Conservation (phyloP, 2,797 vertebrate species). For the Lutjanus campechanus region DNA sequence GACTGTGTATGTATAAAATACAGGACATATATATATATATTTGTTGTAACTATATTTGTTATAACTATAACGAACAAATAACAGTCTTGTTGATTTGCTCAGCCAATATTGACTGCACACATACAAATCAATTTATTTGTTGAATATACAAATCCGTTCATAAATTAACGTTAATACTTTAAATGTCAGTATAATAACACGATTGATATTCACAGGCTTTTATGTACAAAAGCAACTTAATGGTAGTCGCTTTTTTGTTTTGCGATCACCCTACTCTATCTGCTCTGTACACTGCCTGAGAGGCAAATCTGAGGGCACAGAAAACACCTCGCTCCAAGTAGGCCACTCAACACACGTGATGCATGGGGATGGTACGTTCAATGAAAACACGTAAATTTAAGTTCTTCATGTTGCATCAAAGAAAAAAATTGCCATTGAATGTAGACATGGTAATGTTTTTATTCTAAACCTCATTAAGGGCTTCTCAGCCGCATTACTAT, state of each 20-base stretch:
- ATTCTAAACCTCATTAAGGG: background rate
- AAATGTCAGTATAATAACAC: background rate
- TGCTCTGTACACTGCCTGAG: background rate
- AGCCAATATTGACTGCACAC: background rate
- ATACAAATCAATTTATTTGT: too few relatives aligned
- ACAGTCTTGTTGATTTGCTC: background rate
- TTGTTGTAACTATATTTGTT: too few relatives aligned
- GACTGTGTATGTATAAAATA: background rate
- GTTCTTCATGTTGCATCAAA: background rate
- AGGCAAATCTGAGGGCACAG: slow-evolving; percentile 19
- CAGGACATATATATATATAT: too few relatives aligned
- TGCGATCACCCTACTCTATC: fast-evolving
- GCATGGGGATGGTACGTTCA: slow-evolving; percentile 45
- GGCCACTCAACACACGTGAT: slow-evolving; percentile 22
- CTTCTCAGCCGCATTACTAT: background rate
- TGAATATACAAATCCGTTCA: background rate
- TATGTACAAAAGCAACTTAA: background rate
- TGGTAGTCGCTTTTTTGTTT: background rate
- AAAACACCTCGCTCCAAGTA: fast-evolving
- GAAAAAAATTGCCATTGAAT: background rate
- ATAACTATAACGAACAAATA: too few relatives aligned
- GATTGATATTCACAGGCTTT: background rate
- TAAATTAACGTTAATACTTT: background rate
- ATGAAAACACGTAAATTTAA: fast-evolving
- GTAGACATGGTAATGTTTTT: background rate